phyloP scores from a whole-genome alignment of 1,140 invertebrate genomes.

The Lasioglossum albipes region DNA sequence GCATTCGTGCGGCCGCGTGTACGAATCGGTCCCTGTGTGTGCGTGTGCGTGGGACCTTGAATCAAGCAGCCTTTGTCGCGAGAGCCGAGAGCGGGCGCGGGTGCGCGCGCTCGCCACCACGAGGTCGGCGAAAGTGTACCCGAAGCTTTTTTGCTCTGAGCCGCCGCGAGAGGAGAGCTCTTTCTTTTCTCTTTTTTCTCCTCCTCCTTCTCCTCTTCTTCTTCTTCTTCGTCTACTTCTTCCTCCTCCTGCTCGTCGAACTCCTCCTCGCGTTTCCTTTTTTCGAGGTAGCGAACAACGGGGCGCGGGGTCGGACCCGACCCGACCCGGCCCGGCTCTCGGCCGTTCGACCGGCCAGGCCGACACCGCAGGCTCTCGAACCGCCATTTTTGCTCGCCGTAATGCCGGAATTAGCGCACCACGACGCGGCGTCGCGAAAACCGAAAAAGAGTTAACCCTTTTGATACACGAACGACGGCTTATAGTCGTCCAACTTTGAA shows the following conservation, averaged over 20 bases:
- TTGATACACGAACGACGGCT: too few species aligned
- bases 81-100: slow-evolving; percentile 71
- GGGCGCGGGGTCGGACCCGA: background rate
- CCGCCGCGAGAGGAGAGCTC: slow-evolving; percentile 61
- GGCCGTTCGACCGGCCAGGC: background rate
- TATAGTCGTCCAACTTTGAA: too few species aligned
- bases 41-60: slow-evolving; percentile 78
- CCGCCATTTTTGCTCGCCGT: slow-evolving; percentile 71
- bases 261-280: slow-evolving; percentile 35
- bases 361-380: slow-evolving; percentile 5
- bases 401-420: slow-evolving; percentile 73
- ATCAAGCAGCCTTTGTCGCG: slow-evolving; percentile 80
- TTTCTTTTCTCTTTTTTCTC: slow-evolving; percentile 19
- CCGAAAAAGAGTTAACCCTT: too few species aligned
- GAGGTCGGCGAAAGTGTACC: slow-evolving; percentile 80
- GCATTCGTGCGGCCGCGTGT: slow-evolving; percentile 47
- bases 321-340: background rate
- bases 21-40: slow-evolving; percentile 23
- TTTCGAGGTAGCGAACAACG: slow-evolving; percentile 46
- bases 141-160: slow-evolving; percentile 78
- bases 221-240: slow-evolving; percentile 58
- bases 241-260: slow-evolving; percentile 59
- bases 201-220: slow-evolving; percentile 49
- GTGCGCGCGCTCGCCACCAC: slow-evolving; percentile 68
- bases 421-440: background rate